A percentile compares a stretch with the other conserved stretches of the same genome.
Evolutionary conservation across 2,888 invertebrate genomes (phyloP).

Genomic region (Hemithea aestivaria): DNA sequence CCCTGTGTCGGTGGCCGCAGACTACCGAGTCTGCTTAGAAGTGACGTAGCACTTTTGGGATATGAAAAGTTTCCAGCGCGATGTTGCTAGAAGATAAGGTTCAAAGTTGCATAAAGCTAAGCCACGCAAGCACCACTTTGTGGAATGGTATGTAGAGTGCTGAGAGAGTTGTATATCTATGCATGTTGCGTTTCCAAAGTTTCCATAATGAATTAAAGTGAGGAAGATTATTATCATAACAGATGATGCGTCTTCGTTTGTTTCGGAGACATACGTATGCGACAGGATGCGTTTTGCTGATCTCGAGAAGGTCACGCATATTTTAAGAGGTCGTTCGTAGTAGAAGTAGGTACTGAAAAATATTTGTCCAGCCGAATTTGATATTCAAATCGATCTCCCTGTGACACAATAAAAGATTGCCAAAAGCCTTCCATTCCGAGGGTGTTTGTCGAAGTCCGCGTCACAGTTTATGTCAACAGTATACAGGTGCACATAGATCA

Average conservation of each 20-base stretch:
- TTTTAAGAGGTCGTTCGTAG: constrained; percentile 1
- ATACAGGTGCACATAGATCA: constrained; percentile 37
- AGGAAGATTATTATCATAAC: constrained; percentile 28
- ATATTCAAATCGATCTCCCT: constrained; percentile 3
- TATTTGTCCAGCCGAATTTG: constrained; percentile 3
- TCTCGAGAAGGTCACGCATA: constrained; percentile 1
- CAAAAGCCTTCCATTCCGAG: constrained; percentile 17
- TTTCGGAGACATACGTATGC: background rate
- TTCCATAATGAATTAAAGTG: constrained; percentile 28
- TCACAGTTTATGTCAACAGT: constrained; percentile 25
- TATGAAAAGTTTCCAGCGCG: constrained; percentile 37
- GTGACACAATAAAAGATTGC: constrained; percentile 7
- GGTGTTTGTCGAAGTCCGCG: constrained; percentile 22
- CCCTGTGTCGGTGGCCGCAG: constrained; percentile 38
- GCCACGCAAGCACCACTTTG: constrained; percentile 19
- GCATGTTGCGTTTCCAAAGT: constrained; percentile 27
- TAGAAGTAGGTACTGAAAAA: constrained; percentile 2
- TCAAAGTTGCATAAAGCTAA: constrained; percentile 20
- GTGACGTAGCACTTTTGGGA: constrained; percentile 56
- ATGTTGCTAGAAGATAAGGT: constrained; percentile 29
- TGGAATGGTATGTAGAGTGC: constrained; percentile 23
- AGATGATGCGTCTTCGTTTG: constrained; percentile 17
- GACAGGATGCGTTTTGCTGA: constrained; percentile 1
- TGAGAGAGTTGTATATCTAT: constrained; percentile 27
- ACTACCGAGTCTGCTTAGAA: constrained; percentile 50